Evolutionary conservation across 2,888 invertebrate genomes (phyloP).

Genomic region (Chironomus riparius): DNA sequence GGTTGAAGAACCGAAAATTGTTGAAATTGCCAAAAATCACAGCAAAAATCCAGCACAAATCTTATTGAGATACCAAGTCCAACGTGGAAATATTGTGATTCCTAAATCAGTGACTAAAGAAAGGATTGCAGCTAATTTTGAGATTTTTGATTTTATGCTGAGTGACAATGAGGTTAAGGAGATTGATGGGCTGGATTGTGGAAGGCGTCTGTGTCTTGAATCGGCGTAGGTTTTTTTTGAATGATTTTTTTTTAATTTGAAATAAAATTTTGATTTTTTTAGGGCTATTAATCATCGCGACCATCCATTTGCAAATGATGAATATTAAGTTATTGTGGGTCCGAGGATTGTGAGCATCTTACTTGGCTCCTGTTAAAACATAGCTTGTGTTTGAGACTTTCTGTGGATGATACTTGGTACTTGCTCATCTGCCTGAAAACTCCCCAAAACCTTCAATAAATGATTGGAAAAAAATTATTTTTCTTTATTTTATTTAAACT

Average conservation of each 20-base stretch:
- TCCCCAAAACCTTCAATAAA: too few species aligned
- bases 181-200: constrained; percentile 61
- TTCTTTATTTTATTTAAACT: too few species aligned
- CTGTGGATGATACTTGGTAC: too few species aligned
- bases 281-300: not conserved
- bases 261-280: not conserved
- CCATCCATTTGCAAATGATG: not conserved
- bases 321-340: not conserved
- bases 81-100: constrained; percentile 9
- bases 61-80: not conserved
- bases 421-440: too few species aligned
- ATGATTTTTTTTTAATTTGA: not conserved
- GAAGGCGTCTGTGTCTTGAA: constrained; percentile 58
- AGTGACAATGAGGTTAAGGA: constrained; percentile 33
- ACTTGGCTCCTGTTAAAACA: too few species aligned
- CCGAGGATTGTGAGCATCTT: too few species aligned
- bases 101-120: constrained; percentile 2
- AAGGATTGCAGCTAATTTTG: not conserved
- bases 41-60: not conserved
- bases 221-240: constrained; percentile 44
- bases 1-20: not conserved
- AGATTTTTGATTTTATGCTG: not conserved
- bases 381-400: too few species aligned
- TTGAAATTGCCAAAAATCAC: not conserved
- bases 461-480: too few species aligned